These are phyloP conservation scores for Diplodus sargus DNA, from an alignment of 2,797 vertebrate genomes.

Conservation along the genomic window DNA sequence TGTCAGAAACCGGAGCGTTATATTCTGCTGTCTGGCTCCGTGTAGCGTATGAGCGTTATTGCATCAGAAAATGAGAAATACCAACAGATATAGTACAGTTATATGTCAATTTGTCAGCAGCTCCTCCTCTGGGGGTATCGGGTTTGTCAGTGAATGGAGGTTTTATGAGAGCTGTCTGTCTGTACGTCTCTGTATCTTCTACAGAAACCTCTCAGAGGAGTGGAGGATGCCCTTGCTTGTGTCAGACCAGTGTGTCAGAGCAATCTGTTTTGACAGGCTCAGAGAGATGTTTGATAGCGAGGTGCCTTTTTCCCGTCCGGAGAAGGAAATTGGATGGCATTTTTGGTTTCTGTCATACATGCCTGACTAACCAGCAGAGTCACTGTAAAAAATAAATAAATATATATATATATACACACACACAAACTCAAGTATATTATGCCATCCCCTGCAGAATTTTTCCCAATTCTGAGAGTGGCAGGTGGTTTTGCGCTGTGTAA, in stretches of 20 bases:
- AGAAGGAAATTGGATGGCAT: conserved; percentile 69
- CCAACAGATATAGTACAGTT: conserved; percentile 54
- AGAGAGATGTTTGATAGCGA: conserved; percentile 75
- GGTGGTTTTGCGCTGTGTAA: conserved; percentile 46
- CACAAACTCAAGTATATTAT: conserved; percentile 14
- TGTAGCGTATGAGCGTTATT: conserved; percentile 55
- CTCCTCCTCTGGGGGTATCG: conserved; percentile 47
- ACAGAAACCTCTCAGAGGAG: conserved; percentile 64
- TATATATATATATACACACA: too few species aligned
- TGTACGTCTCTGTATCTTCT: conserved; percentile 52
- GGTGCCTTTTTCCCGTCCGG: conserved; percentile 51
- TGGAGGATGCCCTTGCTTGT: conserved; percentile 66
- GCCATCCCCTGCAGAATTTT: conserved; percentile 42
- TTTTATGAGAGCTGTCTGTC: conserved; percentile 69
- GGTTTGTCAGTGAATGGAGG: conserved; percentile 62
- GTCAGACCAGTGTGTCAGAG: conserved; percentile 60
- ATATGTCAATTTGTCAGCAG: conserved; percentile 72
- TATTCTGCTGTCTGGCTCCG: conserved; percentile 29
- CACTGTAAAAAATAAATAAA: background rate
- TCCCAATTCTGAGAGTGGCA: conserved; percentile 40
- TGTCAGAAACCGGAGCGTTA: conserved; percentile 42
- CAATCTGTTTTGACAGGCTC: conserved; percentile 77
- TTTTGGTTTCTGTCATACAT: conserved; percentile 65
- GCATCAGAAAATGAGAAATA: conserved; percentile 66
- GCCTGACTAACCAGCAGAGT: conserved; percentile 47